phyloP scores from a whole-genome alignment of 2,797 vertebrate species.

The Coregonus ussuriensis region DNA sequence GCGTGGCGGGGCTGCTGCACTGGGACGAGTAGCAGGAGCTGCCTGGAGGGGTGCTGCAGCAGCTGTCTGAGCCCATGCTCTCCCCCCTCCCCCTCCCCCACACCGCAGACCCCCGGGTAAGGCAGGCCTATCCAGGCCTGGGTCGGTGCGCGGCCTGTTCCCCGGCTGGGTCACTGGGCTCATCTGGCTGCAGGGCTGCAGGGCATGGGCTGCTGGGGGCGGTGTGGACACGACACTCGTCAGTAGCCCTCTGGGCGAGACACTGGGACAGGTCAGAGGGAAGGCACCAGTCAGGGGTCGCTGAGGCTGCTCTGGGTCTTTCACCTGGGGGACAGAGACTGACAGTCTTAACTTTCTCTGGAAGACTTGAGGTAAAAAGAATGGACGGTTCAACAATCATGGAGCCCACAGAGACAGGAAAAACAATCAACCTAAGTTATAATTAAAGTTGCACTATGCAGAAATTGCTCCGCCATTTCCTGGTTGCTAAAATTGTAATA shows the following conservation, averaged over 20 bases:
- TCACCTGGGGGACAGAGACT: conserved; percentile 68
- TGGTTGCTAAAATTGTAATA: too few relatives aligned
- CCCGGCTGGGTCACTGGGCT: conserved; percentile 41
- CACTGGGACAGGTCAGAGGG: conserved; percentile 58
- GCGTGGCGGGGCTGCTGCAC: conserved; percentile 51
- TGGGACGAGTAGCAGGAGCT: conserved; percentile 71
- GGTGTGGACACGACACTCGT: conserved; percentile 45
- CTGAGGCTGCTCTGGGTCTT: conserved; percentile 59
- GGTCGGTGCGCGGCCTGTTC: conserved; percentile 45
- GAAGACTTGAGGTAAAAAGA: neutral
- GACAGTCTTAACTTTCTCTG: conserved; percentile 13
- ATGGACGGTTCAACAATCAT: neutral
- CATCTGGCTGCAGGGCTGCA: conserved; percentile 44
- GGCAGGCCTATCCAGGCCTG: conserved; percentile 50
- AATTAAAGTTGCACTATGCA: too few relatives aligned
- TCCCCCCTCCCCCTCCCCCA: conserved; percentile 30
- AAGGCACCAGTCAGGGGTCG: conserved; percentile 74
- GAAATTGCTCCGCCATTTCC: too few relatives aligned
- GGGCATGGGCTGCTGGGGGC: conserved; percentile 24
- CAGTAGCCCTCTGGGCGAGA: conserved; percentile 52
- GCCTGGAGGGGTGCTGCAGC: conserved; percentile 61
- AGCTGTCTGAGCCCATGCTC: conserved; percentile 52
- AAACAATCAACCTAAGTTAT: too few relatives aligned
- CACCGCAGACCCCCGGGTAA: conserved; percentile 12
- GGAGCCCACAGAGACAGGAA: neutral